Percentiles rank a stretch among this genome's conserved stretches.
Conservation (phyloP, 1,140 invertebrate genomes). For the Drosophila aff. region DNA sequence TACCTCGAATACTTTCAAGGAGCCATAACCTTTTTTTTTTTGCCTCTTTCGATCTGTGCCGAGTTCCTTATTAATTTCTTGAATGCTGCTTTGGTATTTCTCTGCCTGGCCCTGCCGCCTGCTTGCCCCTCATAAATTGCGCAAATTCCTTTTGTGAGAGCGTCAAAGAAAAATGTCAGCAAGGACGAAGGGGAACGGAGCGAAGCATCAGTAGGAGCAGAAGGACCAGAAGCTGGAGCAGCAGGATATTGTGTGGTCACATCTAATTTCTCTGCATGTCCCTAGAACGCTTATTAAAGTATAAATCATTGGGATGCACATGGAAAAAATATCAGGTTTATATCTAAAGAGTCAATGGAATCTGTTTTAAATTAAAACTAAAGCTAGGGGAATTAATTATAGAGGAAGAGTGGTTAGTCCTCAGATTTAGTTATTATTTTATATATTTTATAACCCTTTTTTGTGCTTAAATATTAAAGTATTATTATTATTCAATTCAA, state of each 20-base stretch:
- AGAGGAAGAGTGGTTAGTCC: not conserved
- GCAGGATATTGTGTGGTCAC: constrained; percentile 29
- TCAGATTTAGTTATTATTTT: not conserved
- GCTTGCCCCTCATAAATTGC: constrained; percentile 71
- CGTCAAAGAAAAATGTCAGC: constrained; percentile 60
- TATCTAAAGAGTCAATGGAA: not conserved
- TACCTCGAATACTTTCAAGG: constrained; percentile 66
- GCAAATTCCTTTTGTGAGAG: constrained; percentile 74
- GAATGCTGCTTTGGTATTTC: constrained; percentile 70
- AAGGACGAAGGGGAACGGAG: not conserved
- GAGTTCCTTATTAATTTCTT: constrained; percentile 70
- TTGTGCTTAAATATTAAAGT: too few species aligned
- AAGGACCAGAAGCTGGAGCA: constrained; percentile 7
- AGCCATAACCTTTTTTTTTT: constrained; percentile 28
- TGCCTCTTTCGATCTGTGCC: constrained; percentile 34
- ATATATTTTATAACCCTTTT: not conserved
- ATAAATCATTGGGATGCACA: constrained; percentile 69
- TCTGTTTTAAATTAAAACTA: not conserved
- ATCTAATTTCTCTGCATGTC: constrained; percentile 78
- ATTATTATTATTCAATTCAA: too few species aligned
- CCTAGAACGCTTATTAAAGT: constrained; percentile 75
- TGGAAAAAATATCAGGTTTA: constrained; percentile 1
- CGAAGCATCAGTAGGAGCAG: not conserved
- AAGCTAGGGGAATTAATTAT: not conserved
- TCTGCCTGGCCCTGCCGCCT: constrained; percentile 3